phyloP scores from a whole-genome alignment of 2,113 vertebrate genomes.

The Pleuronectes platessa region DNA sequence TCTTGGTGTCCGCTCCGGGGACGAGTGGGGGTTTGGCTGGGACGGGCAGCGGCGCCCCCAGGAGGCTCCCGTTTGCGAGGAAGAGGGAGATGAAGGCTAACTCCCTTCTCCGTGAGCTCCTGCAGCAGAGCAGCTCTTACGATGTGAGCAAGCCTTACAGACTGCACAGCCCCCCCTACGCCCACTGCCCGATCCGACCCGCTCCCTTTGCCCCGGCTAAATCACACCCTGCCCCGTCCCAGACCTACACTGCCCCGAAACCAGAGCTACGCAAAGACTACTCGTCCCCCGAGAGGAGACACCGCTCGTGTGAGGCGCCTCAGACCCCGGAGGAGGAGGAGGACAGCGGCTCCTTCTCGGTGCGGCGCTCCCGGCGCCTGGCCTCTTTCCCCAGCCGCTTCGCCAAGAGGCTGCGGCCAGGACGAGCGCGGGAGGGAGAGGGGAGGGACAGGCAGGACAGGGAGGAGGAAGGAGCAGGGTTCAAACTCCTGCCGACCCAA shows the following conservation, averaged over 20 bases:
- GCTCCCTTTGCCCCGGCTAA: slow-evolving; percentile 9
- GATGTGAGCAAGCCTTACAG: slow-evolving; percentile 97
- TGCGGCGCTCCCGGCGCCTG: slow-evolving; percentile 92
- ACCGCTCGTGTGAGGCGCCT: slow-evolving; percentile 55
- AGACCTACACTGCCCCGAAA: slow-evolving; percentile 6
- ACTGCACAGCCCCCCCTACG: slow-evolving; percentile 90
- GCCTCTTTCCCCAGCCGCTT: slow-evolving; percentile 85
- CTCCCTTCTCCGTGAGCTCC: slow-evolving; percentile 92
- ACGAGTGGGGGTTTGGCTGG: slow-evolving; percentile 30
- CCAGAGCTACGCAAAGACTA: slow-evolving; percentile 74
- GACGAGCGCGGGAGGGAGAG: slow-evolving; percentile 35
- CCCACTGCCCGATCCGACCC: slow-evolving; percentile 57
- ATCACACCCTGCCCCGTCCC: slow-evolving; percentile 10
- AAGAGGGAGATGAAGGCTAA: slow-evolving; percentile 76
- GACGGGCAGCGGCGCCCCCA: slow-evolving; percentile 25
- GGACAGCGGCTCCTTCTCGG: slow-evolving; percentile 74
- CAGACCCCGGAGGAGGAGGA: slow-evolving; percentile 71
- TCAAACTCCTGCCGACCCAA: slow-evolving; percentile 66
- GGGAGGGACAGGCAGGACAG: slow-evolving; percentile 36
- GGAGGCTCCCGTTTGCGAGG: slow-evolving; percentile 72
- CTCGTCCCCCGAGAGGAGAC: slow-evolving; percentile 34
- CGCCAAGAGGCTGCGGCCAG: slow-evolving; percentile 79
- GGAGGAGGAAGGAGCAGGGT: slow-evolving; percentile 36
- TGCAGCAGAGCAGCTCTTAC: slow-evolving; percentile 88
- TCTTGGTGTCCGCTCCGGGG: slow-evolving; percentile 46